Evolutionary conservation across 2,888 invertebrate species (phyloP), one percentile per base, ranked within the genome.

Genomic region (Trisateles emortualis): DNA sequence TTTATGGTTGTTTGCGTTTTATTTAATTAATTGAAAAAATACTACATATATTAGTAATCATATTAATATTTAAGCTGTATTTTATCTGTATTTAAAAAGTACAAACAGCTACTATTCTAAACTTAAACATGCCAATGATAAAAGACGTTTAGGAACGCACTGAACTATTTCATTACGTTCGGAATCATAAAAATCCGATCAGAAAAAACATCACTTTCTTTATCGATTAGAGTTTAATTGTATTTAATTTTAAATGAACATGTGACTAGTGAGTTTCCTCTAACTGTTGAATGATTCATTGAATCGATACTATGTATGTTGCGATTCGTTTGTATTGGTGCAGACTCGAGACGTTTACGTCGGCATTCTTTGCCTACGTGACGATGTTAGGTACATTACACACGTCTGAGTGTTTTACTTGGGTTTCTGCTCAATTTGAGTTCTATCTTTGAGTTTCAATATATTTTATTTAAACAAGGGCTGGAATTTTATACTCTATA

Each of bases 231-330:
- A 52, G 19, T n/a, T 55, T 55, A 62, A 66, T 68, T 53, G 54
- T 43, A 56, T 64, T 66, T 57, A 59, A 64, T 68, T 55, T 55
- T 6, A 40, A 52, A 44, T 68, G 48, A 46, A 42, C 39, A 39
- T 48, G 22, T 41, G 33, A 36, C 39, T 38, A 32, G 40, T 24
- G 40, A 63, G 59, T 63, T 65, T 67, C 67, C 61, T 61, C 43
- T 62, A 54, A 74, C 59, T 65, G 51, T 8, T 74, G 72, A 74
- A 77, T 76, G 55, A 77, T 77, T 73, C 71, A 78, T 75, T 46
- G 52, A 65, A 45, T 56, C 44, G 39, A 49, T 48, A 55, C 51
- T 51, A 65, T 70, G 62, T 54, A 60, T 55, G 50, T 60, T 66
- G 43, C 59, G 52, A 51, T 54, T 59, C 52, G 56, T 61, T 59